A percentile compares a stretch with the other conserved stretches of the same genome.
phyloP scores from a whole-genome alignment of 2,797 vertebrate species.

The Cynodonichthys magdalenae region DNA sequence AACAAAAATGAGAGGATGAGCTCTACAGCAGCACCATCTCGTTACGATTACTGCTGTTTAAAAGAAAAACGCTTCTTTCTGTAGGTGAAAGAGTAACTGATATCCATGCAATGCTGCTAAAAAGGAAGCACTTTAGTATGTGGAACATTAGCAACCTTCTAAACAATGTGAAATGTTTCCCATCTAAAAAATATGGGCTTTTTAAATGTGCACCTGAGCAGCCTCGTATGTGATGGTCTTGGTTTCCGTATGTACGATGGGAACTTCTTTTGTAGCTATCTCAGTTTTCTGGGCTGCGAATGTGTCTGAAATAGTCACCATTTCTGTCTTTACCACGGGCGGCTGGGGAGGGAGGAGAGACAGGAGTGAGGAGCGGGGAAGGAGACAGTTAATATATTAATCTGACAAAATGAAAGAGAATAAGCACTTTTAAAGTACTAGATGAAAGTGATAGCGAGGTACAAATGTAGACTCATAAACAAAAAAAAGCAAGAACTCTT shows the following conservation, averaged over 20 bases:
- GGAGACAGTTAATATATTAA: conserved; percentile 55
- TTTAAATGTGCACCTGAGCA: conserved; percentile 86
- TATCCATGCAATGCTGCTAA: conserved; percentile 36
- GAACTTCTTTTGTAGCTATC: conserved; percentile 98
- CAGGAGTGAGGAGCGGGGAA: conserved; percentile 36
- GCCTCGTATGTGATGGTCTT: conserved; percentile 99
- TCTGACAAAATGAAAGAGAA: conserved; percentile 1
- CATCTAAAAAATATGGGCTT: conserved; percentile 5
- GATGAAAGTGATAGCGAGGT: conserved; percentile 13
- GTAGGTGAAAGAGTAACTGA: conserved; percentile 23
- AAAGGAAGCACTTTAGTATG: conserved; percentile 28
- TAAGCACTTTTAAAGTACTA: background rate
- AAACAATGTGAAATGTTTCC: background rate
- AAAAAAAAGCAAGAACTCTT: conserved; percentile 10
- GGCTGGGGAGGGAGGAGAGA: conserved; percentile 82
- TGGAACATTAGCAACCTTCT: conserved; percentile 1
- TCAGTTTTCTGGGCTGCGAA: conserved; percentile 95
- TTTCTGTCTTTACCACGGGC: conserved; percentile 99
- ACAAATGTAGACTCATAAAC: conserved; percentile 5
- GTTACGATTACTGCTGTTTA: too few relatives aligned
- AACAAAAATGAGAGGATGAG: conserved; percentile 8
- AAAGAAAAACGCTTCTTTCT: conserved; percentile 1
- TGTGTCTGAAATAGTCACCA: conserved; percentile 98
- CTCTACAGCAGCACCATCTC: background rate
- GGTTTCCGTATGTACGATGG: conserved; percentile 99